These are phyloP conservation scores for Octodon degus DNA, from an alignment of 2,113 vertebrate genomes.

Conservation along the genomic window DNA sequence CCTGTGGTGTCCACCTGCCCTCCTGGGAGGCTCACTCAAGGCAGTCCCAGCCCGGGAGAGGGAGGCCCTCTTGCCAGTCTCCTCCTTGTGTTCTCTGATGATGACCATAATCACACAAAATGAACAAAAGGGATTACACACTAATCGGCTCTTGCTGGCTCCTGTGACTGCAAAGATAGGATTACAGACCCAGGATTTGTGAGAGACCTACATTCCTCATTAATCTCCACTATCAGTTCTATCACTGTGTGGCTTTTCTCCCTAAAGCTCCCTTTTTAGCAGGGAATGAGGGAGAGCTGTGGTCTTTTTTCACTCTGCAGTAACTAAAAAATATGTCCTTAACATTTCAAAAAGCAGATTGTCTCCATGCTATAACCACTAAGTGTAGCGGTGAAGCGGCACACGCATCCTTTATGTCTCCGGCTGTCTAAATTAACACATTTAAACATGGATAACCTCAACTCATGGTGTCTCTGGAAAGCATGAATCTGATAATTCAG, in stretches of 20 bases:
- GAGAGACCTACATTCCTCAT: slow-evolving; percentile 69
- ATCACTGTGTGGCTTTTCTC: not conserved
- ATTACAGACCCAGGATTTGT: slow-evolving; percentile 72
- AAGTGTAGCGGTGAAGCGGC: slow-evolving; percentile 65
- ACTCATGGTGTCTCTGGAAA: not conserved
- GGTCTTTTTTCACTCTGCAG: slow-evolving; percentile 63
- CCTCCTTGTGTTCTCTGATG: slow-evolving; percentile 53
- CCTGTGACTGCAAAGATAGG: slow-evolving; percentile 65
- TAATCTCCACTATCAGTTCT: slow-evolving; percentile 68
- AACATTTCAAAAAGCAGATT: slow-evolving; percentile 74
- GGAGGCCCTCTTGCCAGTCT: not conserved
- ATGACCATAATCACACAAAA: slow-evolving; percentile 66
- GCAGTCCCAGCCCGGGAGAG: not conserved
- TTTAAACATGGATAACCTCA: slow-evolving; percentile 42
- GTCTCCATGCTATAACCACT: slow-evolving; percentile 17
- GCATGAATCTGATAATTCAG: not conserved
- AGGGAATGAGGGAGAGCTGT: slow-evolving; percentile 46
- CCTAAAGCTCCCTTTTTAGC: slow-evolving; percentile 55
- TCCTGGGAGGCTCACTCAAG: not conserved
- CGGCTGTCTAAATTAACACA: slow-evolving; percentile 65
- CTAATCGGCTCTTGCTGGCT: slow-evolving; percentile 65
- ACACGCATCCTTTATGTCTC: slow-evolving; percentile 49
- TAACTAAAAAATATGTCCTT: slow-evolving; percentile 78
- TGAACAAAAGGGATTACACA: slow-evolving; percentile 78
- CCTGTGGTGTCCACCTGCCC: slow-evolving; percentile 13